Base-by-base conservation (phyloP, 2,888 invertebrate genomes). In the Timandra comae region DNA sequence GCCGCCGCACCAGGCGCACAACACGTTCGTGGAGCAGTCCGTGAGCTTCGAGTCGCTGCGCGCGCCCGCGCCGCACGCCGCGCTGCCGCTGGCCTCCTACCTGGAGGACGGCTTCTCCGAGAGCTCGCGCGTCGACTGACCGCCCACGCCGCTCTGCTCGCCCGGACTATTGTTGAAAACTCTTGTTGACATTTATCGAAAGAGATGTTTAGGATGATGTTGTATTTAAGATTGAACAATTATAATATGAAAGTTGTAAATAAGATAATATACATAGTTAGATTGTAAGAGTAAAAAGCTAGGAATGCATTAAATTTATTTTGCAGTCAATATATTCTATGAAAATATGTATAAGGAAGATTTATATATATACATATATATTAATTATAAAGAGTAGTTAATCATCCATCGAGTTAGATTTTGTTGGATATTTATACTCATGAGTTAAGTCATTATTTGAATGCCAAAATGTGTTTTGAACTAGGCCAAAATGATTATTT, bases 251-350 rank as follows among this genome's bases (percentile, higher is more conserved):
- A 72, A 49, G 59, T 64, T 84, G 84, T 84, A 84, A 63, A 84
- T 82, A 84, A 82, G 73, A 81, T 80, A 77, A 69, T n/a, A n/a
- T n/a, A 16, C 73, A 57, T 81, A 80, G 66, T 52, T 78, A 79
- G 63, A 45, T 47, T 46, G 6, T 79, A 79, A 76, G 75, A 60
- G 61, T 80, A 77, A 77, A 52, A 74, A 73, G 77, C 78, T 84
- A 82, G 80, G 60, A 64, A 63, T 71, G 77, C 77, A 69, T 77
- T 73, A 56, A 65, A 63, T 63, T 80, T 81, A 73, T 79, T 79
- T 82, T 79, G 80, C 82, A 70, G 67, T 66, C 59, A 60, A 72
- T 76, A 49, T 46, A 76, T 69, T 75, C 62, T 74, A 68, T 67
- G 63, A 72, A 16, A 61, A 67, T 59, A 65, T 63, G 62, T 63